A percentile compares a stretch with the other conserved stretches of the same genome.
Evolutionary conservation across 2,888 invertebrate genomes (phyloP).

Genomic region (Maniola hyperantus): DNA sequence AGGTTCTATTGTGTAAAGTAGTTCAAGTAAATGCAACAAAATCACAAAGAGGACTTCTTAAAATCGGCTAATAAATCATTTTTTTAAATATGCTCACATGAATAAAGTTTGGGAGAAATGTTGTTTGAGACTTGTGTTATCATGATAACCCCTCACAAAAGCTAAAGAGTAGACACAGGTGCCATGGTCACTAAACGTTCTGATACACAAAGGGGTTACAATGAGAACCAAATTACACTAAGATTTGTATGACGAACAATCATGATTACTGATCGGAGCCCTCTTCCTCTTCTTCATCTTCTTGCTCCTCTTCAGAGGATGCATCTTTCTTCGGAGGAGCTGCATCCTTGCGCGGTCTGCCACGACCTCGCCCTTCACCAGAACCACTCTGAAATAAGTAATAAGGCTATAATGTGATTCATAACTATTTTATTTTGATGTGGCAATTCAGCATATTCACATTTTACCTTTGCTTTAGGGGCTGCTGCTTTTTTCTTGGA

Average conservation of each 20-base stretch:
- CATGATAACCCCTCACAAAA: constrained; percentile 65
- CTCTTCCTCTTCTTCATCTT: constrained; percentile 78
- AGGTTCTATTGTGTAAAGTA: constrained; percentile 46
- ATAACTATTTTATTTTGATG: background rate
- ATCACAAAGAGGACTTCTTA: constrained; percentile 52
- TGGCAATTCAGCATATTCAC: background rate
- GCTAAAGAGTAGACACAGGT: constrained; percentile 36
- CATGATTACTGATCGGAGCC: constrained; percentile 79
- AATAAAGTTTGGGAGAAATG: constrained; percentile 68
- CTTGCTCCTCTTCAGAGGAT: constrained; percentile 77
- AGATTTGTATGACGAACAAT: constrained; percentile 58
- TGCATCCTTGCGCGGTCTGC: constrained; percentile 76
- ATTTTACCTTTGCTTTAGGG: constrained; percentile 69
- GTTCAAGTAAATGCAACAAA: constrained; percentile 64
- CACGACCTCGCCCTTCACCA: constrained; percentile 73
- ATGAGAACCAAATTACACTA: constrained; percentile 78
- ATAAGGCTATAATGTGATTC: background rate
- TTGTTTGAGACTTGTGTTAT: constrained; percentile 70
- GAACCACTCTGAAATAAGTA: constrained; percentile 57
- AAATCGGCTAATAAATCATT: constrained; percentile 51
- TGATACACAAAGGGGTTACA: constrained; percentile 57
- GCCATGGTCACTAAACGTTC: constrained; percentile 47
- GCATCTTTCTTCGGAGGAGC: constrained; percentile 77
- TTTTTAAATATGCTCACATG: constrained; percentile 57
- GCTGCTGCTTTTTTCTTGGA: constrained; percentile 78